Evolutionary conservation across 2,113 vertebrate species (phyloP).

Genomic region (Seriola aureovittata): DNA sequence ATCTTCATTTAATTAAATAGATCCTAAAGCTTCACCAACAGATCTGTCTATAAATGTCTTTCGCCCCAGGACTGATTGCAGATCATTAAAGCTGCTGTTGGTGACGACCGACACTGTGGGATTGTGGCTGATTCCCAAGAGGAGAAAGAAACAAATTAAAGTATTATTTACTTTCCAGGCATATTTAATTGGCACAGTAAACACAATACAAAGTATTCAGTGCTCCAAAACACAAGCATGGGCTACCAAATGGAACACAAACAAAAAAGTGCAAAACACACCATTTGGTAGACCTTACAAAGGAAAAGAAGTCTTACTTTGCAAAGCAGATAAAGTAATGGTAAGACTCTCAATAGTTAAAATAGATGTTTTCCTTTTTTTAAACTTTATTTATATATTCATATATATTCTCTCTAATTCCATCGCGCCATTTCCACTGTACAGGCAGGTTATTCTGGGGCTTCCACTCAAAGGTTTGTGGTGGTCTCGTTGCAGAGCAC

Average conservation of each 20-base stretch:
- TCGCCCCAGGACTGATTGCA: background rate
- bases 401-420: constrained; percentile 84
- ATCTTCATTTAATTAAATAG: constrained; percentile 14
- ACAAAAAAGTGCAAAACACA: constrained; percentile 85
- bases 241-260: constrained; percentile 81
- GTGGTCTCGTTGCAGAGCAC: constrained; percentile 26
- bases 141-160: constrained; percentile 24
- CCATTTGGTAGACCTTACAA: constrained; percentile 80
- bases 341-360: constrained; percentile 83
- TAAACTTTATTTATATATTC: constrained; percentile 84
- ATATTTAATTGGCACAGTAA: constrained; percentile 89
- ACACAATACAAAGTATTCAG: constrained; percentile 88
- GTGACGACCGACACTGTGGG: background rate
- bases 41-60: background rate
- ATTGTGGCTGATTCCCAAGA: background rate
- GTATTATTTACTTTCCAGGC: constrained; percentile 67
- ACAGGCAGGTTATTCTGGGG: constrained; percentile 70
- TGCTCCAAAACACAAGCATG: constrained; percentile 85
- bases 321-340: constrained; percentile 82
- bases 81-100: background rate
- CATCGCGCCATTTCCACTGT: constrained; percentile 72
- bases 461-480: constrained; percentile 33
- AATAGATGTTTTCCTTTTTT: constrained; percentile 84
- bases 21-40: background rate
- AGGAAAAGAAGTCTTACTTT: constrained; percentile 79